Base-by-base conservation (phyloP, 2,888 invertebrate species). In the Apeira syringaria region DNA sequence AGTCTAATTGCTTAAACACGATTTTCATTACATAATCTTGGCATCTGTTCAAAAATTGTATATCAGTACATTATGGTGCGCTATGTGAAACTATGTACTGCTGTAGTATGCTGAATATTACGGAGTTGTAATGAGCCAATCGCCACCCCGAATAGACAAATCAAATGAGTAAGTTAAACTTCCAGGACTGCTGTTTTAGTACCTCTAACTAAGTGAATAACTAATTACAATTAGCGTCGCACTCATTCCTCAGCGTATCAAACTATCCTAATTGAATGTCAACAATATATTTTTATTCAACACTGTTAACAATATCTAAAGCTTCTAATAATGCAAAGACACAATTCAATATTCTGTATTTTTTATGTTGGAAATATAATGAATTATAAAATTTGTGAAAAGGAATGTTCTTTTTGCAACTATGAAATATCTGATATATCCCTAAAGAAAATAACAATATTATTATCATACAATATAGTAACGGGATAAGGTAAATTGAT, bases 231-330 rank as follows among this genome's bases (percentile, higher is more conserved):
- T 2, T 5, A 20, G 42, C 43, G 26, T 40, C 31, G 24, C 49
- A 49, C 50, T 52, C 55, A 62, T 50, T 64, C 64, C 63, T 64
- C 60, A 66, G 47, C 68, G 61, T 59, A 68, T 62, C 56, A 53
- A 52, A 66, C 64, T 69, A 70, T 47, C 53, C 66, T 71, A 69
- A 67, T 59, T 67, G 59, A 67, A 59, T 68, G 62, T 63, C 64
- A 74, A 73, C 68, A 68, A 73, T 65, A 68, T 60, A 66, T 63
- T 59, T n/a, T 47, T 43, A 57, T 50, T 41, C 57, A 56, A 59
- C 53, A 64, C 54, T 63, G 61, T 68, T 56, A 68, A 66, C 64
- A 69, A 67, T 68, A 65, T 67, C 65, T 67, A 70, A 67, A 66
- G 61, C 67, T 59, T 68, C 58, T 68, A 69, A 67, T 62, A 66